Percentiles rank a stretch among this genome's conserved stretches.
These are phyloP conservation scores for Phoebastria nigripes DNA, from an alignment of 2,797 vertebrate species.

Conservation along the genomic window DNA sequence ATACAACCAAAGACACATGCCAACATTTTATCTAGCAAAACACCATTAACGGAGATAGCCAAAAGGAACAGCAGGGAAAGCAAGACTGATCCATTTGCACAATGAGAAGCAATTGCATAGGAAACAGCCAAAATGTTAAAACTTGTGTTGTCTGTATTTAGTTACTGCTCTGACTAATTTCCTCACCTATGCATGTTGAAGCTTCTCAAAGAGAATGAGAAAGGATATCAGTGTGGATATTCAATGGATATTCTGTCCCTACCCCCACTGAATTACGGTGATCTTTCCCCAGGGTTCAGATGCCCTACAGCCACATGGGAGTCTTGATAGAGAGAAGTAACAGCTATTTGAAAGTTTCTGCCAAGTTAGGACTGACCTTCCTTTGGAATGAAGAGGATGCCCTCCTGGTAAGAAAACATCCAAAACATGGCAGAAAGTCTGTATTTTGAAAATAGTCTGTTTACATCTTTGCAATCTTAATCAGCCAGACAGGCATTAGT, in stretches of 20 bases:
- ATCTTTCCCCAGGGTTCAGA: constrained; percentile 67
- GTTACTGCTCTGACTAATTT: not conserved
- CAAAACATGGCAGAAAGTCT: not conserved
- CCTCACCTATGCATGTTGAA: not conserved
- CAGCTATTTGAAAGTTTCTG: constrained; percentile 76
- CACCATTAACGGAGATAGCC: not conserved
- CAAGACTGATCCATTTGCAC: not conserved
- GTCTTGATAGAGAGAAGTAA: constrained; percentile 76
- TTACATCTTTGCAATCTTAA: not conserved
- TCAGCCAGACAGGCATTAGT: not conserved
- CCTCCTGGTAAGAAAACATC: constrained; percentile 77
- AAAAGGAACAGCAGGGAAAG: not conserved
- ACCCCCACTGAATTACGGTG: not conserved
- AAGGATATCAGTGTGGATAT: not conserved
- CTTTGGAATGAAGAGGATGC: constrained; percentile 82
- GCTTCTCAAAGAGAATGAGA: not conserved
- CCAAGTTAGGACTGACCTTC: constrained; percentile 79
- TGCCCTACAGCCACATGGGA: constrained; percentile 81
- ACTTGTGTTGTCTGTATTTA: not conserved
- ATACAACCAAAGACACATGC: not conserved
- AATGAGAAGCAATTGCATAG: not conserved
- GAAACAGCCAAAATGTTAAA: not conserved
- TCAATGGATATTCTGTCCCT: not conserved
- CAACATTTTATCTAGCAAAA: not conserved
- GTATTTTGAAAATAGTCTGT: not conserved